Conservation (phyloP, 2,797 vertebrate species). For the Crocodylus rhombifer region DNA sequence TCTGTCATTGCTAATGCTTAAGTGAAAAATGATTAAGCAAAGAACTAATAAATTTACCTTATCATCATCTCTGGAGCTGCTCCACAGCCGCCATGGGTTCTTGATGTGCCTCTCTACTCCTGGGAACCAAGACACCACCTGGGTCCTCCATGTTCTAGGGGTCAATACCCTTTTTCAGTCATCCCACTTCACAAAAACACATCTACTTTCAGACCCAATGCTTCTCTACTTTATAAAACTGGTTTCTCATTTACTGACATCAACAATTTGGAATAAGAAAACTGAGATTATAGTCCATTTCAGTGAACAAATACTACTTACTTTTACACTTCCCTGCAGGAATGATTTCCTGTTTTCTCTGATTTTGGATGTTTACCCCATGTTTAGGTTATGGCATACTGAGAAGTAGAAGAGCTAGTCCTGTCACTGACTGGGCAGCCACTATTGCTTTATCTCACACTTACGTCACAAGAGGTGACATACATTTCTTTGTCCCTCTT, state of each 20-base stretch:
- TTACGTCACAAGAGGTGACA: no score
- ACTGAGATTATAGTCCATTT: no score
- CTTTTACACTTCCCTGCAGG: neutral
- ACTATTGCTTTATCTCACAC: fast-evolving
- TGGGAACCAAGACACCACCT: neutral
- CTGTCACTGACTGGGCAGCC: neutral
- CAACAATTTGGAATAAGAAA: no score
- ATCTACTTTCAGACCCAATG: neutral
- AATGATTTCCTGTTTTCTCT: neutral
- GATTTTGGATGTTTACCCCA: neutral
- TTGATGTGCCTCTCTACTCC: neutral
- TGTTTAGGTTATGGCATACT: neutral
- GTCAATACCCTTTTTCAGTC: neutral
- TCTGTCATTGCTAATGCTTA: neutral
- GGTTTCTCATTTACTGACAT: neutral
- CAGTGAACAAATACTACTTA: neutral
- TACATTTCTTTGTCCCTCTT: no score
- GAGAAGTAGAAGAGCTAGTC: neutral
- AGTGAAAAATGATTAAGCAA: neutral
- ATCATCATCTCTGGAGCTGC: neutral
- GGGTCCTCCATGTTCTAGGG: neutral
- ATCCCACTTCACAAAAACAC: no score
- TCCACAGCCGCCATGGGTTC: neutral
- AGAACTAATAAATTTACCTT: neutral
- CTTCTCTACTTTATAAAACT: neutral